Conservation (phyloP, 2,113 vertebrate genomes). For the Pterocles gutturalis region DNA sequence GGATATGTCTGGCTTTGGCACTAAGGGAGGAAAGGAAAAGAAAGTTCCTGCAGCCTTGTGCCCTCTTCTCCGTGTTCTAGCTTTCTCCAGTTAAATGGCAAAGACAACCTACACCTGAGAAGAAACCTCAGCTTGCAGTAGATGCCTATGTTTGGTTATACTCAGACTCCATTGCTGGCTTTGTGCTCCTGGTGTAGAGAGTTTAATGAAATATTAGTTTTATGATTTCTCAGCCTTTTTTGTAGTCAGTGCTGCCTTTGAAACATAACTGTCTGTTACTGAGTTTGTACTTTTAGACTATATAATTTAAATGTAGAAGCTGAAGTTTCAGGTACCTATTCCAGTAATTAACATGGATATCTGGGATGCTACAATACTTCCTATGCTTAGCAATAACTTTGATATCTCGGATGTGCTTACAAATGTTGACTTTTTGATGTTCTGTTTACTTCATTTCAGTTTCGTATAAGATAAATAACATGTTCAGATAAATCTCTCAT, state of each 20-base stretch:
- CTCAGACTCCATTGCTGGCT: background rate
- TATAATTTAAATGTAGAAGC: background rate
- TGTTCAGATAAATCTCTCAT: background rate
- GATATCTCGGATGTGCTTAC: background rate
- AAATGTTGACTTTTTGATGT: background rate
- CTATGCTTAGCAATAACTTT: background rate
- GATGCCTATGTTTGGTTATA: background rate
- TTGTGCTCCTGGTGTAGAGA: background rate
- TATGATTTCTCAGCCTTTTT: background rate
- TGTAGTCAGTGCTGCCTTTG: background rate
- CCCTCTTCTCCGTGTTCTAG: background rate
- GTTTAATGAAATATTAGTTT: background rate
- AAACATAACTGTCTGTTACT: background rate
- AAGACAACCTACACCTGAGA: background rate
- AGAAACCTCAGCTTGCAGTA: background rate
- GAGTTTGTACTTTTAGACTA: background rate
- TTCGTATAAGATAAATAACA: background rate
- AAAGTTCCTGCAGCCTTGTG: background rate
- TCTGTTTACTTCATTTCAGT: background rate
- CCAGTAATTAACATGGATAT: background rate
- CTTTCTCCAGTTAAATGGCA: background rate
- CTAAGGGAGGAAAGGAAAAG: background rate
- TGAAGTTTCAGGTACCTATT: background rate
- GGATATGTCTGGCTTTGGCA: background rate
- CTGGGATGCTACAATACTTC: background rate